phyloP scores from a whole-genome alignment of 64 coral and sea anemone species.

The Exaiptasia diaphana region DNA sequence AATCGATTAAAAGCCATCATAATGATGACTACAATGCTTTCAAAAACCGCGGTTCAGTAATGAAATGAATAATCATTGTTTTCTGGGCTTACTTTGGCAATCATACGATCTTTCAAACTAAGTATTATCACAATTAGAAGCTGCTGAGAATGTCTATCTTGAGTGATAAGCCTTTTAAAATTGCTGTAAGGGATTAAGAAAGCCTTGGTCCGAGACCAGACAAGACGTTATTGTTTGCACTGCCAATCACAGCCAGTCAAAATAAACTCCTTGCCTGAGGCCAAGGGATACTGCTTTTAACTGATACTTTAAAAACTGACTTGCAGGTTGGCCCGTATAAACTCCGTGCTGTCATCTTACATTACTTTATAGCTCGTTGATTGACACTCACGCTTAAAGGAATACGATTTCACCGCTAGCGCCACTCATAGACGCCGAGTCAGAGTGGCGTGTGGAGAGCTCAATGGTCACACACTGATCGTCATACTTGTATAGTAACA shows the following conservation, averaged over 20 bases:
- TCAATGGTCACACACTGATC: conserved; percentile 9
- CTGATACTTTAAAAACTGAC: conserved; percentile 1
- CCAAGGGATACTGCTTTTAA: not conserved
- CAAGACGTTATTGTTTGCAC: not conserved
- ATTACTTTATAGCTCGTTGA: not conserved
- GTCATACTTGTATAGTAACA: not conserved
- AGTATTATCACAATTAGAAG: too few relatives aligned
- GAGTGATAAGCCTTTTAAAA: too few relatives aligned
- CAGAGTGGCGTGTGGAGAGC: not conserved
- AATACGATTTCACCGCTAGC: not conserved
- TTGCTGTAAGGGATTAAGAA: not conserved
- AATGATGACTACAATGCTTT: too few relatives aligned
- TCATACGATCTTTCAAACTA: too few relatives aligned
- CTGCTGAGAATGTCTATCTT: too few relatives aligned
- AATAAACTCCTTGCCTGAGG: not conserved
- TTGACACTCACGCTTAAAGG: conserved; percentile 6
- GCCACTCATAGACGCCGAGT: not conserved
- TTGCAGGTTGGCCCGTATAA: conserved; percentile 3
- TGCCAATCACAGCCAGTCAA: not conserved
- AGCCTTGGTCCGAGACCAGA: not conserved
- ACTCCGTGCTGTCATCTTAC: conserved; percentile 1
- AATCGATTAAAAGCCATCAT: too few relatives aligned
- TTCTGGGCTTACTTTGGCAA: too few relatives aligned
- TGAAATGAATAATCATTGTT: too few relatives aligned
- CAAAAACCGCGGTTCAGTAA: too few relatives aligned